Conservation (phyloP, 1,140 invertebrate species). For the Archivesica marissinica region DNA sequence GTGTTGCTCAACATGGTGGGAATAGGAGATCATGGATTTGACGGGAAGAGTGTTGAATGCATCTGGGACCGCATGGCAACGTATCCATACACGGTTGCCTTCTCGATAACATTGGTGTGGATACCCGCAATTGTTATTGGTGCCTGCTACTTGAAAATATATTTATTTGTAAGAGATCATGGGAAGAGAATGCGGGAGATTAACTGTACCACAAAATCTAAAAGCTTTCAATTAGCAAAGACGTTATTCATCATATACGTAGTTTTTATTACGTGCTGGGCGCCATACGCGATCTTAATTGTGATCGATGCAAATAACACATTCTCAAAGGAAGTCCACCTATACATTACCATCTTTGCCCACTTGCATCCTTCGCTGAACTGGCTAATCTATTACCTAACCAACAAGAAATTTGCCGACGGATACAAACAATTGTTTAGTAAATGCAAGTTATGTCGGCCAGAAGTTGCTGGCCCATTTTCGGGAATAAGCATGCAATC, state of each 20-base stretch:
- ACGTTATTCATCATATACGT: conserved; percentile 79
- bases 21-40: conserved; percentile 75
- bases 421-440: no score
- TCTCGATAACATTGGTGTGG: conserved; percentile 71
- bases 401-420: no score
- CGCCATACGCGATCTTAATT: conserved; percentile 79
- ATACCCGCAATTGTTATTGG: conserved; percentile 72
- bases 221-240: conserved; percentile 55
- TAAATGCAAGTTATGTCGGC: no score
- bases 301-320: conserved; percentile 73
- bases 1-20: conserved; percentile 68
- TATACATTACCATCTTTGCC: conserved; percentile 79
- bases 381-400: conserved; percentile 76
- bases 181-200: conserved; percentile 27
- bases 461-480: no score
- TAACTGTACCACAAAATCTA: background rate
- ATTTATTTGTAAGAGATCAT: conserved; percentile 64
- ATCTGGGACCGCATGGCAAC: no score
- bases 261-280: conserved; percentile 80
- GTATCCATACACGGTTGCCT: conserved; percentile 74
- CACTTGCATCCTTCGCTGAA: conserved; percentile 80
- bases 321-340: conserved; percentile 73
- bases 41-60: conserved; percentile 76
- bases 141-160: conserved; percentile 72
- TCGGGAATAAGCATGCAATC: no score